Conservation (phyloP, 2,113 vertebrate genomes). For the Lepus americanus region DNA sequence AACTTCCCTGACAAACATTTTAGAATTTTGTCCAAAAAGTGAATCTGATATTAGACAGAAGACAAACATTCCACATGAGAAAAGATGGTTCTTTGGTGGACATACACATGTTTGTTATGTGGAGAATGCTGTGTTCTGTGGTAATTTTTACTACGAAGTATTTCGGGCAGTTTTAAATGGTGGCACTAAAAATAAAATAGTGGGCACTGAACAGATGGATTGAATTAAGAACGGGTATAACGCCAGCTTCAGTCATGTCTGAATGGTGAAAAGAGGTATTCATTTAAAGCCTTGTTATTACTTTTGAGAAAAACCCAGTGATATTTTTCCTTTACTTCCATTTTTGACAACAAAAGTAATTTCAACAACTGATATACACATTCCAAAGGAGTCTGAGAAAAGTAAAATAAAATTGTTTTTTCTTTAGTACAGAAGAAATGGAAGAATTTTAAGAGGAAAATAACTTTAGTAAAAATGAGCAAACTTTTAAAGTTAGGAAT, state of each 20-base stretch:
- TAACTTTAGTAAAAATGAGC: slow-evolving; percentile 53
- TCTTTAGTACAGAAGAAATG: slow-evolving; percentile 27
- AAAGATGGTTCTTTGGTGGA: slow-evolving; percentile 23
- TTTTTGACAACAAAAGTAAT: slow-evolving; percentile 73
- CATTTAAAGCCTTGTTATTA: slow-evolving; percentile 68
- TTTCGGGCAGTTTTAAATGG: slow-evolving; percentile 75
- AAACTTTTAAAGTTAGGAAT: slow-evolving; percentile 54
- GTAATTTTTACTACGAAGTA: slow-evolving; percentile 75
- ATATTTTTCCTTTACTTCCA: slow-evolving; percentile 50
- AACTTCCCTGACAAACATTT: neutral
- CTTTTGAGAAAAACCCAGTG: slow-evolving; percentile 37
- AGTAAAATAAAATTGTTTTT: slow-evolving; percentile 61
- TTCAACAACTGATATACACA: slow-evolving; percentile 57
- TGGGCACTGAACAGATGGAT: slow-evolving; percentile 75
- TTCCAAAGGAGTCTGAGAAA: slow-evolving; percentile 68
- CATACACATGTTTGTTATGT: slow-evolving; percentile 32
- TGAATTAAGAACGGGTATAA: slow-evolving; percentile 79
- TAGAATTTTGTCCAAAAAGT: slow-evolving; percentile 15
- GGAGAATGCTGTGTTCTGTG: slow-evolving; percentile 66
- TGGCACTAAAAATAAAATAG: slow-evolving; percentile 73
- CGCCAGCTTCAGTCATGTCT: slow-evolving; percentile 79
- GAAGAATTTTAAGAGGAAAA: slow-evolving; percentile 25
- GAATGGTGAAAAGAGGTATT: slow-evolving; percentile 84
- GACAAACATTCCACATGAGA: slow-evolving; percentile 13
- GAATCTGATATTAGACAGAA: neutral